These are phyloP conservation scores for Calonectris borealis DNA, from an alignment of 2,113 vertebrate genomes.

Conservation along the genomic window DNA sequence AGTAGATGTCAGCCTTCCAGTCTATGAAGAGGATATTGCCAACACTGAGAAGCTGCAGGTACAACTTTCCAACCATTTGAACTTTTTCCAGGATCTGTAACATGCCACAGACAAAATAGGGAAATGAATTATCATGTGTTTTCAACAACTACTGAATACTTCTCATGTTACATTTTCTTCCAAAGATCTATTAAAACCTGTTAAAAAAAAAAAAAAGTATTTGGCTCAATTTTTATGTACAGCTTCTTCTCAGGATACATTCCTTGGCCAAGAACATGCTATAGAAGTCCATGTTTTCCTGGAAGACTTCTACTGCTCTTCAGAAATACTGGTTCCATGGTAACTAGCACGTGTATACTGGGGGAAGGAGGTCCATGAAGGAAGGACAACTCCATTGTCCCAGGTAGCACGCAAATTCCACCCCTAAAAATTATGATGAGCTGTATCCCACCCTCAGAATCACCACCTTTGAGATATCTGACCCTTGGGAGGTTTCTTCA, in stretches of 20 bases:
- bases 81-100: slow-evolving; percentile 77
- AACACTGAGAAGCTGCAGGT: slow-evolving; percentile 71
- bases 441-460: background rate
- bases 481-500: background rate
- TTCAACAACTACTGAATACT: background rate
- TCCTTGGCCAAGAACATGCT: background rate
- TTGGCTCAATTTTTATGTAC: background rate
- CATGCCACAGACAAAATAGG: background rate
- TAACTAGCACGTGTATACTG: background rate
- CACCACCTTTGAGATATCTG: background rate
- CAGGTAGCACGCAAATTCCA: background rate
- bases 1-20: slow-evolving; percentile 64
- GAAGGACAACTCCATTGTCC: background rate
- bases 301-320: background rate
- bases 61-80: slow-evolving; percentile 67
- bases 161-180: background rate
- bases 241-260: background rate
- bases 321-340: background rate
- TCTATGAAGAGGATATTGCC: slow-evolving; percentile 78
- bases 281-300: background rate
- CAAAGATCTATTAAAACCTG: background rate
- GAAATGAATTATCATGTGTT: background rate
- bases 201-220: background rate
- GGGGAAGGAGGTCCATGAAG: background rate
- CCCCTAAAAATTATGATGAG: background rate